Evolutionary conservation across 2,888 invertebrate species (phyloP).

Genomic region (Calameuta idolon): DNA sequence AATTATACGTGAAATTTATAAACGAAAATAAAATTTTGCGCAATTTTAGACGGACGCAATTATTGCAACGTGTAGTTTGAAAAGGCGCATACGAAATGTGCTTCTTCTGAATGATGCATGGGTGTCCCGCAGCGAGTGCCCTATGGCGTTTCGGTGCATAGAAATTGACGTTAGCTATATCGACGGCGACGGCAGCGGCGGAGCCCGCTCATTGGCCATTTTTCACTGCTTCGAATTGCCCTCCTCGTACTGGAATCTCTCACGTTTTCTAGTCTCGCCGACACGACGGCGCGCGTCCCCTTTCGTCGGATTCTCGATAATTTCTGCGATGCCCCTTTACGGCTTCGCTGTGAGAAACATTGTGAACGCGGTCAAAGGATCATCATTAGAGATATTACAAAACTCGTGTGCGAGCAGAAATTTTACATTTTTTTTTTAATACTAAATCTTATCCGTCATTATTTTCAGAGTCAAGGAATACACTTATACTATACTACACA

Average conservation of each 20-base stretch:
- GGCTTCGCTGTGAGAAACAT: background rate
- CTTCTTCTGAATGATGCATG: background rate
- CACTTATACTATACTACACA: background rate
- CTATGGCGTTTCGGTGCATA: slow-evolving; percentile 24
- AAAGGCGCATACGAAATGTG: background rate
- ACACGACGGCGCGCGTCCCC: background rate
- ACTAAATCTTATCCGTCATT: background rate
- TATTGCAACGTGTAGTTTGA: background rate
- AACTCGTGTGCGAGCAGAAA: background rate
- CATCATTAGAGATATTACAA: background rate
- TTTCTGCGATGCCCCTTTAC: background rate
- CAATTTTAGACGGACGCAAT: background rate
- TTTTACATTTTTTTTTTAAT: background rate
- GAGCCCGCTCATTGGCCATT: slow-evolving; percentile 48
- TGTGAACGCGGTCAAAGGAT: background rate
- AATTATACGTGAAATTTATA: background rate
- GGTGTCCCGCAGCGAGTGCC: slow-evolving; percentile 8
- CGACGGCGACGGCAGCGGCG: slow-evolving; percentile 20
- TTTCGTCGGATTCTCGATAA: background rate
- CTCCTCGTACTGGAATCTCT: slow-evolving; percentile 46
- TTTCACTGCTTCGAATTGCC: slow-evolving; percentile 57
- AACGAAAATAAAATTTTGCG: background rate
- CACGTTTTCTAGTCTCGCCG: slow-evolving; percentile 43
- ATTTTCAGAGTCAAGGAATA: background rate
- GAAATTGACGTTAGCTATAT: slow-evolving; percentile 56